Evolutionary conservation across 1,140 invertebrate genomes (phyloP), one percentile per base, ranked within the genome.

Genomic region (Pseudomyrmex pallidus): DNA sequence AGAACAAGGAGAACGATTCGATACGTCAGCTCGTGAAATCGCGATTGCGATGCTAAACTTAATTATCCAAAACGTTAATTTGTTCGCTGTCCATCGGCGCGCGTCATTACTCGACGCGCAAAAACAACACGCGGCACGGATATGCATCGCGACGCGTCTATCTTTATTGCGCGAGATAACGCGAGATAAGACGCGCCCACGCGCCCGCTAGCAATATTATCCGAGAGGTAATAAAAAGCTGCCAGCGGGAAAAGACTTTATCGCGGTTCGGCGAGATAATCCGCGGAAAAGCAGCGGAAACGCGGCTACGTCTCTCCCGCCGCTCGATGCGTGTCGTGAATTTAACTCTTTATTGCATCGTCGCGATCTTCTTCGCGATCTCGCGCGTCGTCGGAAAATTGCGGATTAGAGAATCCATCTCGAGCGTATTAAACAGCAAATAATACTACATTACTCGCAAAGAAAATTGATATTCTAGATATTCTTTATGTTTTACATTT

Each of bases 11-110:
- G 63, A 59, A 35, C 62, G 50, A 46, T 5, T 35, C 35, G 10
- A n/a, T 10, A 10, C 25, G 22, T 56, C 25, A 35, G 25, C 20
- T 22, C 46, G 66, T 59, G 66, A 70, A 70, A 80, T 80, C 76
- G 66, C 12, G 66, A 80, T 70, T 59, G 76, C 48, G 52, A 68
- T 59, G 52, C 64, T 10, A 20, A 70, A 70, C 66, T 80, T 80
- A 80, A 80, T 80, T 80, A 48, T 70, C 54, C 76, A 70, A 80
- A 80, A 80, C 66, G n/a, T 72, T 70, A 68, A 78, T 78, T 78
- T 78, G 54, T 63, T 62, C 62, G 48, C 56, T 78, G 74, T 68
- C 74, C 63, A 57, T 68, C 74, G 63, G 63, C 54, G 76, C 76
- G 76, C 64, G 76, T 78, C 64, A 70, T 70, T 68, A 68, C 64